These are phyloP conservation scores for Oligia strigilis DNA, from an alignment of 2,888 invertebrate genomes.

Conservation along the genomic window DNA sequence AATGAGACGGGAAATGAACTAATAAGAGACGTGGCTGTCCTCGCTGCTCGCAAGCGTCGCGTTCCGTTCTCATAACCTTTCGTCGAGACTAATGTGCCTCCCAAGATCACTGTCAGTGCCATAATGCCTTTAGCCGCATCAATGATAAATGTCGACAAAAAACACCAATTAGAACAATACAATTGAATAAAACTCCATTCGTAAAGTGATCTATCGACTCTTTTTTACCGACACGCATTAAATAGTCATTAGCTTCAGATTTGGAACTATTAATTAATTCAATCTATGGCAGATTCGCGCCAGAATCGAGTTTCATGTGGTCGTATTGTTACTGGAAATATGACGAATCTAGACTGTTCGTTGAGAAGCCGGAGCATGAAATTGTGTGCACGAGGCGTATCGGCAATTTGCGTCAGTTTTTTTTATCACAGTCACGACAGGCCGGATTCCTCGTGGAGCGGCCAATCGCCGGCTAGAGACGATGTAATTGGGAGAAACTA, in stretches of 20 bases:
- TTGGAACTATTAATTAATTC: slow-evolving; percentile 80
- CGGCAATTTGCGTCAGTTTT: slow-evolving; percentile 90
- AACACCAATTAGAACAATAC: slow-evolving; percentile 82
- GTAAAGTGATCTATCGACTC: slow-evolving; percentile 68
- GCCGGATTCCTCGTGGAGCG: slow-evolving; percentile 86
- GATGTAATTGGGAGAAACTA: slow-evolving; percentile 90
- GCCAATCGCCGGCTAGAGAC: slow-evolving; percentile 88
- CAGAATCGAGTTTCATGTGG: slow-evolving; percentile 67
- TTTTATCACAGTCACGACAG: slow-evolving; percentile 90
- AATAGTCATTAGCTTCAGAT: slow-evolving; percentile 80
- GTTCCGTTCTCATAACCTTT: slow-evolving; percentile 74
- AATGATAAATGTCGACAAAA: slow-evolving; percentile 77
- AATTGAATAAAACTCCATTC: slow-evolving; percentile 77
- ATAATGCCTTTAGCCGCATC: slow-evolving; percentile 71
- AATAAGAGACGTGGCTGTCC: slow-evolving; percentile 48
- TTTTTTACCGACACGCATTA: slow-evolving; percentile 77
- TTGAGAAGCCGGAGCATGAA: slow-evolving; percentile 87
- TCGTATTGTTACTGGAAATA: slow-evolving; percentile 80
- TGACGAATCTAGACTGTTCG: slow-evolving; percentile 88
- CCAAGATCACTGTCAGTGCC: slow-evolving; percentile 78
- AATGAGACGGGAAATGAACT: slow-evolving; percentile 56
- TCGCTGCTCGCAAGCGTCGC: slow-evolving; percentile 35
- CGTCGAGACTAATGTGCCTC: slow-evolving; percentile 72
- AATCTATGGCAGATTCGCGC: slow-evolving; percentile 73
- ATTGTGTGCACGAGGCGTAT: slow-evolving; percentile 90